Evolutionary conservation across 1,140 invertebrate species (phyloP), one percentile per base, ranked within the genome.

Genomic region (Caenorhabditis remanei): DNA sequence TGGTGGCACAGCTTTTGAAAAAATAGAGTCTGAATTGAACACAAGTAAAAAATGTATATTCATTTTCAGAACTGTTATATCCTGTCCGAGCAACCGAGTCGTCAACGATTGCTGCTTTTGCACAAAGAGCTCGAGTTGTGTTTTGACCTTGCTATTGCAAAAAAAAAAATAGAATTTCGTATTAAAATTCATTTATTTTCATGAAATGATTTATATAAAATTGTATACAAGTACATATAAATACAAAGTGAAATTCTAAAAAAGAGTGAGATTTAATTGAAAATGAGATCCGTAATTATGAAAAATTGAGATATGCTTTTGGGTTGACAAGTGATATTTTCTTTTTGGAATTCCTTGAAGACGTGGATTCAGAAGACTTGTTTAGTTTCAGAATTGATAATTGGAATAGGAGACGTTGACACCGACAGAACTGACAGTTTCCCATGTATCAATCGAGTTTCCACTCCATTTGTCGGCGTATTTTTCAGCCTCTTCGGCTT

Each of bases 401-500:
- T 75, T 75, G 21, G 67, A 75, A 46, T 75, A 75, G 40, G 67
- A 75, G 40, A 75, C 67, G 67, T 75, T 75, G 67, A 75, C 67
- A 48, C 67, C 67, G 9, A 46, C 40, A n/a, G 67, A 75, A 75
- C 67, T 75, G 67, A 75, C 67, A 19, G 67, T 75, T 75, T 75
- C 67, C 67, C 67, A 75, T 46, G 67, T 46, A 46, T 75, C 67
- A 48, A 75, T 32, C 24, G 67, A 75, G 19, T 48, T 75, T 75
- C 67, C 67, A 8, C 4, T 19, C 67, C 67, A 75, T 55, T 56
- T 75, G 24, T 50, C 82, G 13, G 41, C 85, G 19, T 83, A 50
- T 85, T 55, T 87, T 85, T 85, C 86, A 43, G 67, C 58, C 24
- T 85, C 61, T 71, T 86, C 61, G 41, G 85, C 85, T 75, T 86